phyloP scores from a whole-genome alignment of 2,113 vertebrate species.

The Grammomys surdaster region DNA sequence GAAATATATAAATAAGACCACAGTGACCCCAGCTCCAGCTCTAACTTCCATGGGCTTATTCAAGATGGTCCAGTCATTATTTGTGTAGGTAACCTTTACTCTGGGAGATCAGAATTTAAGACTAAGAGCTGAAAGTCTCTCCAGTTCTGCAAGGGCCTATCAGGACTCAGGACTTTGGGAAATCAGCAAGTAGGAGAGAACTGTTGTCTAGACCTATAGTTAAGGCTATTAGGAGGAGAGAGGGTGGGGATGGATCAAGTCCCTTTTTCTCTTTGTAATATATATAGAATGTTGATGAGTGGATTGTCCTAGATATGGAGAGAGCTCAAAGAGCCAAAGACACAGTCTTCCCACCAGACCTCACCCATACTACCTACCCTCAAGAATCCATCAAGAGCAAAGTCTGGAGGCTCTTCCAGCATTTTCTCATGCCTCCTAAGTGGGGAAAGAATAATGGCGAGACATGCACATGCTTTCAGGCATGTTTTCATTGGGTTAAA shows the following conservation, averaged over 20 bases:
- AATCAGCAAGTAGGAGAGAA: neutral
- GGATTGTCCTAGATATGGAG: neutral
- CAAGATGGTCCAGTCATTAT: too few species aligned
- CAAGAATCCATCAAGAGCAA: neutral
- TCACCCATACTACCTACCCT: neutral
- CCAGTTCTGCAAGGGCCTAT: neutral
- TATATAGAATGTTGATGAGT: neutral
- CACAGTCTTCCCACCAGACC: neutral
- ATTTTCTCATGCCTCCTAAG: neutral
- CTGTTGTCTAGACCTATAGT: neutral
- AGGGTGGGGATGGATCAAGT: too few species aligned
- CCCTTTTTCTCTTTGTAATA: neutral
- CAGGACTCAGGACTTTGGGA: neutral
- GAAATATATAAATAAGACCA: neutral
- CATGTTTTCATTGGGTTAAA: neutral
- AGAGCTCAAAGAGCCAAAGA: neutral
- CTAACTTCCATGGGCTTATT: neutral
- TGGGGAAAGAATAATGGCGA: neutral
- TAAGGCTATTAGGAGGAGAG: neutral
- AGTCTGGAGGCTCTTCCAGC: neutral
- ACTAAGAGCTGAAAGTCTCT: neutral
- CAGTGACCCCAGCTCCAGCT: rapidly evolving
- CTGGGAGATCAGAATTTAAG: neutral
- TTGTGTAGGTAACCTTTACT: neutral
- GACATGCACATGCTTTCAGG: neutral